Evolutionary conservation across 1,140 invertebrate genomes (phyloP).

Genomic region (Mya arenaria): DNA sequence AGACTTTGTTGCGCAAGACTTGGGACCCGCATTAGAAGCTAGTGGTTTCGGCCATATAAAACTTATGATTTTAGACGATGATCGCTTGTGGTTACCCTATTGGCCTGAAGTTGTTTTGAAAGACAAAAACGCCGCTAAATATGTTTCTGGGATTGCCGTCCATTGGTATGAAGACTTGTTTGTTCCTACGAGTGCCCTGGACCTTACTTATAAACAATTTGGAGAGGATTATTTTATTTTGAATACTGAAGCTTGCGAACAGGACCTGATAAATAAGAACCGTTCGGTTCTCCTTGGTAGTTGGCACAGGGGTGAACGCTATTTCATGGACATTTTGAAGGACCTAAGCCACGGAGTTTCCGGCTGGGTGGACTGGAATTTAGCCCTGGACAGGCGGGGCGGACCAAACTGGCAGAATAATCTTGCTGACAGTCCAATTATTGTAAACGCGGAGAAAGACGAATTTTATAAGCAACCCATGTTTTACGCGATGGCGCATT

Average conservation of each 20-base stretch:
- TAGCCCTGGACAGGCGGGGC: slow-evolving; percentile 89
- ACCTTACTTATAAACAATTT: slow-evolving; percentile 83
- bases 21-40: slow-evolving; percentile 86
- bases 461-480: slow-evolving; percentile 95
- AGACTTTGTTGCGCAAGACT: slow-evolving; percentile 86
- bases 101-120: slow-evolving; percentile 84
- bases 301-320: slow-evolving; percentile 88
- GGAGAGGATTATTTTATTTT: slow-evolving; percentile 87
- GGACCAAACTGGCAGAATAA: slow-evolving; percentile 92
- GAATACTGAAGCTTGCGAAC: slow-evolving; percentile 87
- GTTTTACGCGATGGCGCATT: slow-evolving; percentile 93
- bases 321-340: slow-evolving; percentile 87
- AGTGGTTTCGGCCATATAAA: slow-evolving; percentile 84
- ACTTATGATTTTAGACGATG: slow-evolving; percentile 89
- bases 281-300: slow-evolving; percentile 85
- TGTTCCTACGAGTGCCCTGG: slow-evolving; percentile 83
- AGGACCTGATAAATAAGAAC: slow-evolving; percentile 38
- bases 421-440: slow-evolving; percentile 89
- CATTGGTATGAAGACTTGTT: slow-evolving; percentile 89
- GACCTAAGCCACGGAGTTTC: slow-evolving; percentile 86
- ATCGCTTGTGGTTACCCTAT: slow-evolving; percentile 85
- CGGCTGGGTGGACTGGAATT: slow-evolving; percentile 95
- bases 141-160: slow-evolving; percentile 89
- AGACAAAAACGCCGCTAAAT: slow-evolving; percentile 82
- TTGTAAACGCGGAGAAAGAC: slow-evolving; percentile 86